A percentile compares a stretch with the other conserved stretches of the same genome.
These are phyloP conservation scores for Polyergus mexicanus DNA, from an alignment of 1,140 invertebrate genomes.

Conservation along the genomic window DNA sequence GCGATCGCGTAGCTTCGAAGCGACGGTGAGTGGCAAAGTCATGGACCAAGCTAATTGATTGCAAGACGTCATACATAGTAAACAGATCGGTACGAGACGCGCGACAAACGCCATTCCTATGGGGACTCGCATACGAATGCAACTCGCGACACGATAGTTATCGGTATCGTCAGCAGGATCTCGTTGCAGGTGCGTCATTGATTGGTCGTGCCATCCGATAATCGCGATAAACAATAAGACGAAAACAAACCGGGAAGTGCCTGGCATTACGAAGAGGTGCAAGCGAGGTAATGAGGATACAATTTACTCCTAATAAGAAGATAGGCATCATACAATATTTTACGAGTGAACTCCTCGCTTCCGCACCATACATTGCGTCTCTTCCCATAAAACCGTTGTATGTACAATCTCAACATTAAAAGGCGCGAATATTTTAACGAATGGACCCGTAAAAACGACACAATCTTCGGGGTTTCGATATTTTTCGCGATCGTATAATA, in stretches of 20 bases:
- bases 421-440: conserved; percentile 79
- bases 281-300: conserved; percentile 81
- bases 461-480: conserved; percentile 23
- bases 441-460: conserved; percentile 48
- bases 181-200: conserved; percentile 51
- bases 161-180: conserved; percentile 50
- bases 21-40: neutral
- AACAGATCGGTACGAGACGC: conserved; percentile 1
- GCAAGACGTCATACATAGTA: neutral
- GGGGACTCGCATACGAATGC: neutral
- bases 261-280: conserved; percentile 57
- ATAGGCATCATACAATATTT: conserved; percentile 84
- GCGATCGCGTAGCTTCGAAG: neutral
- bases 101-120: conserved; percentile 24
- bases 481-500: conserved; percentile 5
- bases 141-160: conserved; percentile 15
- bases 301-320: conserved; percentile 85
- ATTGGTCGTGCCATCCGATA: conserved; percentile 45
- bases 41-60: conserved; percentile 3
- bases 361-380: conserved; percentile 73
- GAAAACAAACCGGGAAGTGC: conserved; percentile 17
- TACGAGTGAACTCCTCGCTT: conserved; percentile 78
- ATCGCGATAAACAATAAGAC: conserved; percentile 57
- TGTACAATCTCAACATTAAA: conserved; percentile 73
- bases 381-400: conserved; percentile 73